Evolutionary conservation across 2,113 vertebrate genomes (phyloP), one percentile per base, ranked within the genome.

Genomic region (Meles meles): DNA sequence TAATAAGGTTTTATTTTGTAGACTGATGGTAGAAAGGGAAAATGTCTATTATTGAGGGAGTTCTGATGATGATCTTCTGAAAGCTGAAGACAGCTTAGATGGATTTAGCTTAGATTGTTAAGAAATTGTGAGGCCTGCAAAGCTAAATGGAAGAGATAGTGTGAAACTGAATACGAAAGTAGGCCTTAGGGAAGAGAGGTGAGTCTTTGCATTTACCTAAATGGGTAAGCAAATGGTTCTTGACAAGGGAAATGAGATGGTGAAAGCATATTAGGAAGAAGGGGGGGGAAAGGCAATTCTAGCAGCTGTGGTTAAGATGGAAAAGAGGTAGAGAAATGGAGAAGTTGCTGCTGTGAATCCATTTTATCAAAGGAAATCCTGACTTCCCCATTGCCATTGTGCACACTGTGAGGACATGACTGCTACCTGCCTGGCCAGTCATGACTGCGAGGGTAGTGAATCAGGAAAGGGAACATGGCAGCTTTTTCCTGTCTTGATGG

Each of bases 171-270:
- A 47, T 42, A 49, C 0, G 8, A 90, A 90, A 83, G 88, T 29
- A 44, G 44, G 44, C 49, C 69, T 79, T 17, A 67, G 63, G 80
- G n/a, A 81, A 82, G 55, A 90, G 39, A 95, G 20, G 37, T 17
- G 23, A 82, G 76, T 71, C 61, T 90, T 55, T 84, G 67, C 52
- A 72, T 47, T 91, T 81, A 52, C 59, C 74, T 87, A 72, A 82
- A 42, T 63, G 80, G 14, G n/a, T 63, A 55, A 94, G 65, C 81
- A 92, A 89, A n/a, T 93, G 82, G 65, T 61, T 93, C 96, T 77
- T 95, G 79, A 89, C 29, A 71, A 77, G 49, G 76, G 71, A 87
- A 94, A 85, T 74, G 77, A 95, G 82, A 88, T 91, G 59, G 93
- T 93, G 63, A 93, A 94, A 87, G 39, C 42, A 57, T 80, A 47